Evolutionary conservation across 2,888 invertebrate species (phyloP).

Genomic region (Microctonus aethiopoides): DNA sequence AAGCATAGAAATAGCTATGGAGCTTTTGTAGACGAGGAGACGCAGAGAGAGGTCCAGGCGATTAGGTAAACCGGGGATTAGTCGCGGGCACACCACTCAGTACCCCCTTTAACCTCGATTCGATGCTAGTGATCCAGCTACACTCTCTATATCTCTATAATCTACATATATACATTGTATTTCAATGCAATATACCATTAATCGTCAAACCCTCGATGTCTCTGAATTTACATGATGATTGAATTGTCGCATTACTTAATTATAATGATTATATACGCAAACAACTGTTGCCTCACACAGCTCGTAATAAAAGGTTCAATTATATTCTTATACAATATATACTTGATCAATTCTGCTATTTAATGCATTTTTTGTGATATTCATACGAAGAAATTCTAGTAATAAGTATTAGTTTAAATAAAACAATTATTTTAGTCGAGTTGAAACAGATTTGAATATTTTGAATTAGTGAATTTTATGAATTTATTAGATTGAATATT

Average conservation of each 20-base stretch:
- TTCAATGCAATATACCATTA: not conserved
- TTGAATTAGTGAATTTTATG: too few species aligned
- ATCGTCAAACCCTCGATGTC: slow-evolving; percentile 43
- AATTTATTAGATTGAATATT: too few species aligned
- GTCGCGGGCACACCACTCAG: slow-evolving; percentile 54
- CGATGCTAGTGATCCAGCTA: slow-evolving; percentile 17
- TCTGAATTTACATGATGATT: slow-evolving; percentile 67
- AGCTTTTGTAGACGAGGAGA: slow-evolving; percentile 48
- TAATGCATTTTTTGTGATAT: too few species aligned
- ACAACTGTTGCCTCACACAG: too few species aligned
- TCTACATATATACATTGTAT: slow-evolving; percentile 13
- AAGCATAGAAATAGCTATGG: not conserved
- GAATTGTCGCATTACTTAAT: slow-evolving; percentile 66
- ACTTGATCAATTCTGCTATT: too few species aligned
- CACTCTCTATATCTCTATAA: not conserved
- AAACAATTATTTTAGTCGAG: too few species aligned
- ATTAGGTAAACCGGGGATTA: slow-evolving; percentile 67
- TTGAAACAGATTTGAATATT: too few species aligned
- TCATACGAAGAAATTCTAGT: too few species aligned
- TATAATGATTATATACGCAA: slow-evolving; percentile 58
- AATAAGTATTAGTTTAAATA: too few species aligned
- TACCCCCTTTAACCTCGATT: slow-evolving; percentile 31
- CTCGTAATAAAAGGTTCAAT: not conserved
- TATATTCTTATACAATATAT: not conserved
- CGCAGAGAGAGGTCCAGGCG: slow-evolving; percentile 56